These are phyloP conservation scores for Oreortyx pictus DNA, from an alignment of 2,797 vertebrate genomes.

Conservation along the genomic window DNA sequence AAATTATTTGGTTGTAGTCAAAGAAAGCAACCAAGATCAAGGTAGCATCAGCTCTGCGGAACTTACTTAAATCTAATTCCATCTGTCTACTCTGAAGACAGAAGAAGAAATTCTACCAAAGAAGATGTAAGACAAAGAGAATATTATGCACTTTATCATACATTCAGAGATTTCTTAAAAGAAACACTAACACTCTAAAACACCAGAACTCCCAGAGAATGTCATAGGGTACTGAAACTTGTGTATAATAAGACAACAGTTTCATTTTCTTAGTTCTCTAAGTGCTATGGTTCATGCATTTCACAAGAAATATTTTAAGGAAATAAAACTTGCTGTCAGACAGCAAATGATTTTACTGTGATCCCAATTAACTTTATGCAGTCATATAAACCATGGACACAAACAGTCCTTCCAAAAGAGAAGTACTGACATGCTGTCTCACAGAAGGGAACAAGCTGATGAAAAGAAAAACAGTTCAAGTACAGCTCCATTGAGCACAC, in stretches of 20 bases:
- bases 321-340: neutral
- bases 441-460: accelerated
- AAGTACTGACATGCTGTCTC: neutral
- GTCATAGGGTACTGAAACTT: neutral
- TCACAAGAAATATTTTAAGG: neutral
- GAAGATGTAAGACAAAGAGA: conserved; percentile 51
- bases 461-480: neutral
- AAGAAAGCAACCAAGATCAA: conserved; percentile 43
- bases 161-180: neutral
- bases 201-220: neutral
- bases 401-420: neutral
- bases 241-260: neutral
- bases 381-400: neutral
- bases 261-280: neutral
- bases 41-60: conserved; percentile 36
- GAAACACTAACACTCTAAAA: accelerated
- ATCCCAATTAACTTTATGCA: neutral
- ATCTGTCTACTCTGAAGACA: conserved; percentile 1
- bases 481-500: neutral
- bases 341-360: neutral
- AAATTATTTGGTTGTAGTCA: conserved; percentile 80
- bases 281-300: neutral
- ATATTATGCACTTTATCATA: conserved; percentile 6
- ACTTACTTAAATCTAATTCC: conserved; percentile 8
- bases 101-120: conserved; percentile 44